phyloP scores from a whole-genome alignment of 2,113 vertebrate species.

The Clinocottus analis region DNA sequence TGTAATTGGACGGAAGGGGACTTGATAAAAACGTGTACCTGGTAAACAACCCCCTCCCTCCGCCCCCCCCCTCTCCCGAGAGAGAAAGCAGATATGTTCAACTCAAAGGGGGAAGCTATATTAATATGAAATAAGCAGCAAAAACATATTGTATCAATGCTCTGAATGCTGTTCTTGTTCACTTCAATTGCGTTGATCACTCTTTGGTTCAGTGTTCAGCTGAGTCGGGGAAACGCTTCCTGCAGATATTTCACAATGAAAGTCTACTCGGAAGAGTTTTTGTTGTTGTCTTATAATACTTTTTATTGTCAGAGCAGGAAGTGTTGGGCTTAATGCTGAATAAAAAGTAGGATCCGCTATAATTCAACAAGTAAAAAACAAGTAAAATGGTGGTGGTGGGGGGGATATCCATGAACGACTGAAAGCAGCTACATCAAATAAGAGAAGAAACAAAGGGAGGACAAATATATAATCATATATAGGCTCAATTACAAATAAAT shows the following conservation, averaged over 20 bases:
- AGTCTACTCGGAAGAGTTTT: no score
- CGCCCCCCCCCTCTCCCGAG: no score
- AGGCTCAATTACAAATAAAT: neutral
- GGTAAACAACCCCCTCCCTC: no score
- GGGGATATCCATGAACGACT: neutral
- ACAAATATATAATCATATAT: neutral
- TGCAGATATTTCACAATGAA: no score
- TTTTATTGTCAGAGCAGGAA: neutral
- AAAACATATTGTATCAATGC: neutral
- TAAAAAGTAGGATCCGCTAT: neutral
- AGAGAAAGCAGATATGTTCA: neutral
- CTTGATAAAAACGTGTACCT: slow-evolving; percentile 28
- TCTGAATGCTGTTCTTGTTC: neutral
- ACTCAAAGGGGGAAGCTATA: no score
- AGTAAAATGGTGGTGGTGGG: neutral
- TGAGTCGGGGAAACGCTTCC: no score
- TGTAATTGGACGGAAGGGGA: slow-evolving; percentile 38
- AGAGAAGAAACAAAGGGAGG: neutral
- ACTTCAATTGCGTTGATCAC: no score
- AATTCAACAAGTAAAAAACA: neutral
- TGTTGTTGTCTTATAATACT: neutral
- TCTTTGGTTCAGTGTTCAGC: no score
- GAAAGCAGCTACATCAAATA: neutral
- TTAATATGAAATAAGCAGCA: no score
- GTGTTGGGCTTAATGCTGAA: neutral